Evolutionary conservation across 23 tunicate species (phyloP).

Genomic region (Phallusia fumigata): DNA sequence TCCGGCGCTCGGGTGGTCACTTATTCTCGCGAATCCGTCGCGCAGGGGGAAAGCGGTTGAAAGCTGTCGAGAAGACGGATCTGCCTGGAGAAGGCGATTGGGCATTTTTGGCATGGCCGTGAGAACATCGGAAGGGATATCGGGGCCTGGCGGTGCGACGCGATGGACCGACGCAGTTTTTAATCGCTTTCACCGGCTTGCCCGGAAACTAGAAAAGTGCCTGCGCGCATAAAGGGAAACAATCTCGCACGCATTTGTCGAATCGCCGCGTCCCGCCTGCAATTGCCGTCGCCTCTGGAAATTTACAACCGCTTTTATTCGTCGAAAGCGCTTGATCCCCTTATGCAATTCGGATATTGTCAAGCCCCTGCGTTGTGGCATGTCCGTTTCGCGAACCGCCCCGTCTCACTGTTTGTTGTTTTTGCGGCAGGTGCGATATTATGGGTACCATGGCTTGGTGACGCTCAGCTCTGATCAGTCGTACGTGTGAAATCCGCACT

Average conservation of each 20-base stretch:
- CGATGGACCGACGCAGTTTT: not conserved
- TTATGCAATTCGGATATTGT: conserved; percentile 3
- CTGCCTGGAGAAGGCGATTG: not conserved
- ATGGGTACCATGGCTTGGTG: not conserved
- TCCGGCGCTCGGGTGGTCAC: not conserved
- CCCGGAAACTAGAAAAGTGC: conserved; percentile 3
- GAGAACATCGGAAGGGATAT: conserved; percentile 6
- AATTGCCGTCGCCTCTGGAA: not conserved
- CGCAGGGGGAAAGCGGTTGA: conserved; percentile 1
- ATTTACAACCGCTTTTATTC: too few relatives aligned
- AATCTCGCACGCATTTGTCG: not conserved
- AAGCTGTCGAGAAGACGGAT: conserved; percentile 11
- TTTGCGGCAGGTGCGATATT: conserved; percentile 3
- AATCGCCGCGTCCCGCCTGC: not conserved
- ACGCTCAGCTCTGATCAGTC: not conserved
- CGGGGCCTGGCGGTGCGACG: not conserved
- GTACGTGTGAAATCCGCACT: conserved; percentile 5
- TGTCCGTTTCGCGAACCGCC: not conserved
- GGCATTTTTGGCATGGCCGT: not conserved
- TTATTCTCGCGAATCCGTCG: not conserved
- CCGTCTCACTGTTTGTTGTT: not conserved
- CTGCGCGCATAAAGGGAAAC: not conserved
- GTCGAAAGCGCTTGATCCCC: too few relatives aligned
- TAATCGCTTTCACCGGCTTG: not conserved
- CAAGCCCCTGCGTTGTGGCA: not conserved